A percentile compares a stretch with the other conserved stretches of the same genome.
Conservation (phyloP, 2,888 invertebrate genomes). For the Polyommatus icarus region DNA sequence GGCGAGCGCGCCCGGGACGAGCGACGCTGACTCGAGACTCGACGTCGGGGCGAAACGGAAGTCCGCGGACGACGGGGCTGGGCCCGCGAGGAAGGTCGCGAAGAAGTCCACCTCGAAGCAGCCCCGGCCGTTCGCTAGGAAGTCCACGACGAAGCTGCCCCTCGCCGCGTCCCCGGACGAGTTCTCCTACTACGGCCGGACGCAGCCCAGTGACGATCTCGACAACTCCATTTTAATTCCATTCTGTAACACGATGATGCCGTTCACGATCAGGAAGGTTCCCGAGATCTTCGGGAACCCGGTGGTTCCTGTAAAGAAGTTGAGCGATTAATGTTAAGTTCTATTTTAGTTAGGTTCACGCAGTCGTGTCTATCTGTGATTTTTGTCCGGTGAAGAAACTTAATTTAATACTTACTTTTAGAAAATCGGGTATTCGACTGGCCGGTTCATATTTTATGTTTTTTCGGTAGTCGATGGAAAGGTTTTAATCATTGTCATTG, state of each 20-base stretch:
- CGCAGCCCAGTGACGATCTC: neutral
- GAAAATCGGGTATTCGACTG: neutral
- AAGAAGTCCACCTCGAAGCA: conserved; percentile 77
- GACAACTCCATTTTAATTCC: conserved; percentile 14
- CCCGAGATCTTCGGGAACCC: conserved; percentile 18
- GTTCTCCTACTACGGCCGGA: conserved; percentile 4
- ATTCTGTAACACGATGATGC: conserved; percentile 21
- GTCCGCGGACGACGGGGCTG: neutral
- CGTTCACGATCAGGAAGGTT: neutral
- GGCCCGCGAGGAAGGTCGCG: conserved; percentile 48
- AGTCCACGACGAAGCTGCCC: conserved; percentile 64
- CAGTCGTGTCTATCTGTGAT: conserved; percentile 9
- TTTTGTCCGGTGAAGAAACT: neutral
- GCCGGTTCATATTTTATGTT: neutral
- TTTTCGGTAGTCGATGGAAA: neutral
- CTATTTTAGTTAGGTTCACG: neutral
- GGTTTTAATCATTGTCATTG: neutral
- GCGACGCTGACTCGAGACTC: neutral
- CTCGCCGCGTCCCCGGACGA: conserved; percentile 17
- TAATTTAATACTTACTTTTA: neutral
- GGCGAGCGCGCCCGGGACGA: neutral
- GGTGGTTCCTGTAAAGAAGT: conserved; percentile 11
- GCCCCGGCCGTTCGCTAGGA: conserved; percentile 52
- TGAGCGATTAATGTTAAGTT: neutral
- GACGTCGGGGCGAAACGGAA: conserved; percentile 25